Evolutionary conservation across 2,888 invertebrate species (phyloP).

Genomic region (Euphydryas editha): DNA sequence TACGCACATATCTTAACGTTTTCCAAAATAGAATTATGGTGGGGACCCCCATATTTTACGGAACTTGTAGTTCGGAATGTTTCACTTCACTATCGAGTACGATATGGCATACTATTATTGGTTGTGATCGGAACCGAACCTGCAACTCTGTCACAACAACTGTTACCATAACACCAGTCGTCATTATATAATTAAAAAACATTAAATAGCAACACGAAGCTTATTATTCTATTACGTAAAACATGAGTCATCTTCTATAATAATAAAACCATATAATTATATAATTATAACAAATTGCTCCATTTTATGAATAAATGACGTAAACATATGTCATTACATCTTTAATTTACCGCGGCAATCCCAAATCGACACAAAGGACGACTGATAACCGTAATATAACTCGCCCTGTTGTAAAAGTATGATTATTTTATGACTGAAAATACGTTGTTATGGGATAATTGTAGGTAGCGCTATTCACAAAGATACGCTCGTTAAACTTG

Average conservation of each 20-base stretch:
- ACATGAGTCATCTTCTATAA: not conserved
- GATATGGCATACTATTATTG: no score
- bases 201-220: no score
- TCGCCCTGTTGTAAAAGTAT: constrained; percentile 21
- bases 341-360: constrained; percentile 9
- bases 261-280: not conserved
- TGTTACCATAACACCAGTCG: no score
- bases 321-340: not conserved
- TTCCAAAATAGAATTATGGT: no score
- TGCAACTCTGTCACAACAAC: no score
- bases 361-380: constrained; percentile 14
- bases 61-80: no score
- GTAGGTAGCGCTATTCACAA: constrained; percentile 8
- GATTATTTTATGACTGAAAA: constrained; percentile 21
- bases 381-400: constrained; percentile 27
- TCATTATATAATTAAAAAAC: no score
- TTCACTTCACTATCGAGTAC: no score
- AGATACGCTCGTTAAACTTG: constrained; percentile 5
- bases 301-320: not conserved
- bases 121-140: no score
- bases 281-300: not conserved
- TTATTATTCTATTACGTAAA: no score
- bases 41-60: no score
- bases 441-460: constrained; percentile 20
- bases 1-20: no score